These are phyloP conservation scores for Spilogale gracilis DNA, from an alignment of 2,113 vertebrate species.

Conservation along the genomic window DNA sequence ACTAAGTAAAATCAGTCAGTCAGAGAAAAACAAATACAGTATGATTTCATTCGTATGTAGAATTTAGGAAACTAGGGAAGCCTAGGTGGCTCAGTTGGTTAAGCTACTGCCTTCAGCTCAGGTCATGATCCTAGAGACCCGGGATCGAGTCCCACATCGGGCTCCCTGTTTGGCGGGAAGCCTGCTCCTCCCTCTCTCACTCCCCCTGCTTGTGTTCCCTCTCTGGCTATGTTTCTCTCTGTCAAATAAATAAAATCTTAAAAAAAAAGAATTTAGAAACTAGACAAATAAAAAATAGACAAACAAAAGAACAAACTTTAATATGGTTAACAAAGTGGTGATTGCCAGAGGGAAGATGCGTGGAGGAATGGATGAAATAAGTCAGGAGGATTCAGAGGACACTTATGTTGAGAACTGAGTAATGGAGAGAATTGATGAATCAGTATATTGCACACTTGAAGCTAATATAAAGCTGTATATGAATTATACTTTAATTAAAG, in stretches of 20 bases:
- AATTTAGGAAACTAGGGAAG: neutral
- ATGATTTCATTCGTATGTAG: neutral
- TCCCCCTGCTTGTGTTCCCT: too few species aligned
- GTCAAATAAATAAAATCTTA: too few species aligned
- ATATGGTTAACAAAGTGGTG: neutral
- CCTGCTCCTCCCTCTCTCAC: too few species aligned
- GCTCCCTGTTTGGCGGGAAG: too few species aligned
- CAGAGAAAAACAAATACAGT: neutral
- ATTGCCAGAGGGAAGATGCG: neutral
- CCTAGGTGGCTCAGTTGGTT: too few species aligned
- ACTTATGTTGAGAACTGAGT: neutral
- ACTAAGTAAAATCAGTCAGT: neutral
- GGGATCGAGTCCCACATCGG: too few species aligned
- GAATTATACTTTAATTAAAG: neutral
- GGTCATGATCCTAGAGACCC: too few species aligned
- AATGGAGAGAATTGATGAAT: neutral
- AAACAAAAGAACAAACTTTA: neutral
- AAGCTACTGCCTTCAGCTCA: too few species aligned
- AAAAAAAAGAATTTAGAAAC: too few species aligned
- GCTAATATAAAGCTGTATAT: neutral
- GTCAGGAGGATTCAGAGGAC: neutral
- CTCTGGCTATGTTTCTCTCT: too few species aligned
- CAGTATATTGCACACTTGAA: neutral
- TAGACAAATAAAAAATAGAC: neutral
- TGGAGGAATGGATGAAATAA: neutral